These are phyloP conservation scores for Meleagris gallopavo DNA, from an alignment of 2,113 vertebrate genomes.

Conservation along the genomic window DNA sequence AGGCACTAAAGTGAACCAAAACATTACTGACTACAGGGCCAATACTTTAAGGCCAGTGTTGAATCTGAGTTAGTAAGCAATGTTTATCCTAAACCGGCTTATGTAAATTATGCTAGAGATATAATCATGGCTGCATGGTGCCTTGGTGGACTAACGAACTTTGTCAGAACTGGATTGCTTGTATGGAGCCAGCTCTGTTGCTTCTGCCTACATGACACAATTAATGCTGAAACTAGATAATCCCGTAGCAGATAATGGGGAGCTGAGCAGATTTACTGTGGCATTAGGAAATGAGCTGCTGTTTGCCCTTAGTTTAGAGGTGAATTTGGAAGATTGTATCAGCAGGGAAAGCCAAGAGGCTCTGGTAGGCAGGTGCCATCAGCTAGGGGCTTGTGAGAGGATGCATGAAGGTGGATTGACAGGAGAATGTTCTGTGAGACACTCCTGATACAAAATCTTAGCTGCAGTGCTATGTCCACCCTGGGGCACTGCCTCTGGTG, in stretches of 20 bases:
- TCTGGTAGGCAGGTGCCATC: neutral
- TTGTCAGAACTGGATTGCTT: neutral
- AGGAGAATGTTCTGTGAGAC: neutral
- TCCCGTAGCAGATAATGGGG: constrained; percentile 37
- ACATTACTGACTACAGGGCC: neutral
- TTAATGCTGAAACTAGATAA: constrained; percentile 48
- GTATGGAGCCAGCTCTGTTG: constrained; percentile 18
- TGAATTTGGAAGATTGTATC: constrained; percentile 45
- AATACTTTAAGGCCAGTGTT: neutral
- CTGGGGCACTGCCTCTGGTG: neutral
- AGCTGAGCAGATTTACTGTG: constrained; percentile 51
- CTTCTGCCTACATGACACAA: constrained; percentile 34
- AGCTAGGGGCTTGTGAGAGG: neutral
- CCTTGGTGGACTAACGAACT: neutral
- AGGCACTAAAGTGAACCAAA: neutral
- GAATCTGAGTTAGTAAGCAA: neutral
- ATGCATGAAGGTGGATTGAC: neutral
- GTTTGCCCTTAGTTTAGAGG: constrained; percentile 44
- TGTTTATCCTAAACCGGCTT: neutral
- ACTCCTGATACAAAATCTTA: neutral
- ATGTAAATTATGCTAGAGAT: neutral
- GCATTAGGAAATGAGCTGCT: constrained; percentile 51
- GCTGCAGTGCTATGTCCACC: neutral
- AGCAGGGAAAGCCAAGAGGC: neutral
- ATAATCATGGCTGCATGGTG: neutral